These are phyloP conservation scores for Helicorthomorpha holstii DNA, from an alignment of 1,140 invertebrate genomes.

Conservation along the genomic window DNA sequence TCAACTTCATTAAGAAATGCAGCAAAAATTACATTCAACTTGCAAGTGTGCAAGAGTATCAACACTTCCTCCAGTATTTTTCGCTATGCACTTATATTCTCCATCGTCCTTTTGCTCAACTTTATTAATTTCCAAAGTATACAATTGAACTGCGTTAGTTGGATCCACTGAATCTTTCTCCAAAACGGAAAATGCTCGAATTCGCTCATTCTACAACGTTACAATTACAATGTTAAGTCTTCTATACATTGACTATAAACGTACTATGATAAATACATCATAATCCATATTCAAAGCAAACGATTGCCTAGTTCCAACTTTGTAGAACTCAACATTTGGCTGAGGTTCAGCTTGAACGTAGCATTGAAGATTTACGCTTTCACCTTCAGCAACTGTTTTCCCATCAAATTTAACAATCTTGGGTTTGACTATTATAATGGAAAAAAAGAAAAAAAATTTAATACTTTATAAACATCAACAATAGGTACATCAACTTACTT, in stretches of 20 bases:
- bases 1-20: too few relatives aligned
- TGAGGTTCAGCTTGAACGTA: neutral
- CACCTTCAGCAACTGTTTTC: neutral
- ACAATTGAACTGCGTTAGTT: too few relatives aligned
- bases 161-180: neutral
- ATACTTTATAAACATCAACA: neutral
- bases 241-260: too few relatives aligned
- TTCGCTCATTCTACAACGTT: neutral
- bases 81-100: neutral
- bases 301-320: too few relatives aligned
- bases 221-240: too few relatives aligned
- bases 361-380: neutral
- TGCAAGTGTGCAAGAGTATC: neutral
- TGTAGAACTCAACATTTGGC: neutral
- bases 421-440: neutral
- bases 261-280: too few relatives aligned
- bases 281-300: too few relatives aligned
- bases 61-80: neutral
- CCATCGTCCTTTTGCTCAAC: neutral
- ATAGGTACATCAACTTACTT: neutral
- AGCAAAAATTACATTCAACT: neutral
- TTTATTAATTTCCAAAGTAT: neutral
- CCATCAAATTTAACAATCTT: neutral
- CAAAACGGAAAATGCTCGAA: neutral
- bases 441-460: neutral